Base-by-base conservation (phyloP, 1,140 invertebrate genomes). In the Plectus sambesii region DNA sequence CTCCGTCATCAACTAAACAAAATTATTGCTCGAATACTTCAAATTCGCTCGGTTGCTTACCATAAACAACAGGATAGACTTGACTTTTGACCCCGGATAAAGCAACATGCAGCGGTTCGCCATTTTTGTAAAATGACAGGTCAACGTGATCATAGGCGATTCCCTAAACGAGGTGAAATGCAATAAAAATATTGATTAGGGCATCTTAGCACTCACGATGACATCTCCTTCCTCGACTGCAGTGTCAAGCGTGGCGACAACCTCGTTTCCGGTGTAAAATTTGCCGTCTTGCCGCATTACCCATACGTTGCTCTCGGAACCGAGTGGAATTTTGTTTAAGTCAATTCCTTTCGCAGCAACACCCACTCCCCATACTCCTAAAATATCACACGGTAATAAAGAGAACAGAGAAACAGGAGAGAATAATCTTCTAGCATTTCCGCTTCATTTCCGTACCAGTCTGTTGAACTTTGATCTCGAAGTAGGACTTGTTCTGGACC, bases 381-480 rank as follows among this genome's bases (percentile, higher is more conserved):
- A 3, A 61, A 59, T 53, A 30, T 40, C 50, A 22, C 44, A 43
- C 15, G 52, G 6, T 19, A 19, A 9, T 20, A 12, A 30, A 23
- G 17, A 50, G 49, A 47, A 49, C 22, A 44, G 30, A 20, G 46
- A 25, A 38, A 38, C 30, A 20, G 4, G 29, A 5, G 20, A 33
- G 20, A 30, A 27, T 41, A 24, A 60, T 46, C 6, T 49, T 1
- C 12, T 6, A 20, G 22, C 6, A 20, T 6, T 9, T 37, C 29
- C 5, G 20, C 33, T 49, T 78, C n/a, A n/a, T n/a, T n/a, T n/a
- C n/a, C n/a, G n/a, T n/a, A 66, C 89, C 90, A 60, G 82, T 81
- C 69, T 96, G 89, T 71, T 96, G 90, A 49, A 98, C 73, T 76
- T 97, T 96, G 2, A 94, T 83, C 79, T 99, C 92, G 76, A 97